These are phyloP conservation scores for Drosophila trapezifrons DNA, from an alignment of 1,140 invertebrate species.

Conservation along the genomic window DNA sequence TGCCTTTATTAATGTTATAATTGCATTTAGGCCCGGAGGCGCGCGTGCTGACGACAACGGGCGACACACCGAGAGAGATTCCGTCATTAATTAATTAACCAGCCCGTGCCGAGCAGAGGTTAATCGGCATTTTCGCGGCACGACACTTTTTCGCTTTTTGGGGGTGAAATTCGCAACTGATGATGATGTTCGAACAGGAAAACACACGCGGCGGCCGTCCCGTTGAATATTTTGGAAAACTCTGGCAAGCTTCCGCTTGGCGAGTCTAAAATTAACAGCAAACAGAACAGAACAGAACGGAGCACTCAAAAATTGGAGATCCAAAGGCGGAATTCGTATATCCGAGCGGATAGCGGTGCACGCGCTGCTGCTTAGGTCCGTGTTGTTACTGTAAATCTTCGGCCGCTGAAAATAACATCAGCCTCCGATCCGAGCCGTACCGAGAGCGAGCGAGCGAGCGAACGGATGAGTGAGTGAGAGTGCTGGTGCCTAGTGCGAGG, in stretches of 20 bases:
- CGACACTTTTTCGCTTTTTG: conserved; percentile 48
- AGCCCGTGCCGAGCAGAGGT: conserved; percentile 60
- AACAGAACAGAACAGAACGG: conserved; percentile 45
- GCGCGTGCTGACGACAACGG: conserved; percentile 70
- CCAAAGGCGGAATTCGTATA: conserved; percentile 58
- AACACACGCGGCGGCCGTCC: conserved; percentile 48
- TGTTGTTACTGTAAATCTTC: conserved; percentile 79
- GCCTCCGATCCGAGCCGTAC: conserved; percentile 28
- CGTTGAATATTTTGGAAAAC: conserved; percentile 49
- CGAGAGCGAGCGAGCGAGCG: conserved; percentile 8
- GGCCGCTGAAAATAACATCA: conserved; percentile 78
- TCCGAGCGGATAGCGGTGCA: conserved; percentile 61
- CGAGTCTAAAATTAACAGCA: conserved; percentile 63
- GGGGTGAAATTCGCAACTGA: conserved; percentile 18
- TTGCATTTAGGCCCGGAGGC: conserved; percentile 75
- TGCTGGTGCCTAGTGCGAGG: conserved; percentile 45
- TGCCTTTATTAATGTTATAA: conserved; percentile 79
- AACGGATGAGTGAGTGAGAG: conserved; percentile 39
- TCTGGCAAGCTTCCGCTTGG: conserved; percentile 54
- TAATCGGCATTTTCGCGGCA: conserved; percentile 66
- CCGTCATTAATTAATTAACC: conserved; percentile 79
- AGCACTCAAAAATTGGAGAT: conserved; percentile 46
- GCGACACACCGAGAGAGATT: conserved; percentile 56
- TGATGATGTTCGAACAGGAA: conserved; percentile 25
- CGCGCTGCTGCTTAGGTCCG: conserved; percentile 72